Evolutionary conservation across 2,113 vertebrate genomes (phyloP), one percentile per base, ranked within the genome.

Genomic region (Dolichallabes microphthalmus): DNA sequence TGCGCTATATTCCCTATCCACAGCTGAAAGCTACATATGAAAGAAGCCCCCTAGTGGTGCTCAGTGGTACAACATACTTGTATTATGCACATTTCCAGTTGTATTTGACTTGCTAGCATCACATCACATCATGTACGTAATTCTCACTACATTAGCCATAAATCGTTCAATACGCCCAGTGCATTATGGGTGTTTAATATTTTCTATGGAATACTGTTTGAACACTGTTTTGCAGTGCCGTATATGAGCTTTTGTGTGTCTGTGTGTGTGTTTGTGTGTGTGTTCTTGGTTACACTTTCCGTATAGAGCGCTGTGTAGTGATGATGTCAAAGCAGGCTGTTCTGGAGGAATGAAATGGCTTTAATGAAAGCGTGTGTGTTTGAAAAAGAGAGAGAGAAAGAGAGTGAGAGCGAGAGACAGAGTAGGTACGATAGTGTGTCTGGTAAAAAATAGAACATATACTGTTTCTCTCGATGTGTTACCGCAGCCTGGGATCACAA

Each of bases 401-500:
- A 2, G n/a, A n/a, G n/a, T n/a, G n/a, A n/a, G n/a, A n/a, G n/a
- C n/a, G 6, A 53, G 12, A 15, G 25, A 53, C 13, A 75, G 73
- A 53, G 25, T 15, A 9, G 25, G 45, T 12, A 27, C 3, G 25
- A 15, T n/a, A 27, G 39, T 15, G 50, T 9, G 50, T 35, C 75
- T 78, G 30, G 53, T 12, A 32, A 22, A 58, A 78, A 20, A 17
- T 32, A 20, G 27, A 32, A 0, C 17, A 13, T 58, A 35, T 58
- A 8, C 27, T 32, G 9, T 78, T 58, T 35, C 27, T 58, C 9
- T 1, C 27, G 12, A 2, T 57, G 75, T 30, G 75, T 77, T 55
- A 77, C 57, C 76, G 58, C 57, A 79, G 76, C 10, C 76, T 58
- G 53, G 55, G 76, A 78, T 78, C 76, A 13, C 55, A 35, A 78